Percentiles rank a stretch among this genome's conserved stretches.
These are phyloP conservation scores for Eilema depressum DNA, from an alignment of 2,888 invertebrate species.

Conservation along the genomic window DNA sequence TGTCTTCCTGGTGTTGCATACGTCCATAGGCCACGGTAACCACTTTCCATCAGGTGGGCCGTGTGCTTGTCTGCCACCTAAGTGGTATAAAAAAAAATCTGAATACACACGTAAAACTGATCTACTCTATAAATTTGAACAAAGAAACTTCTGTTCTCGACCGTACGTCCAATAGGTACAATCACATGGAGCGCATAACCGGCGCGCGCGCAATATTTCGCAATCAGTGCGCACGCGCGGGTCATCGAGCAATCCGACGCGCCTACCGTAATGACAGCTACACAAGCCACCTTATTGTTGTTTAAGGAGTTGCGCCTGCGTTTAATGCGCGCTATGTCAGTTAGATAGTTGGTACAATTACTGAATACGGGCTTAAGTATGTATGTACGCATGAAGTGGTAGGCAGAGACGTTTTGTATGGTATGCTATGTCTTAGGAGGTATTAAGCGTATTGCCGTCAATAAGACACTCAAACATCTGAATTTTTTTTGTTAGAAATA, in stretches of 20 bases:
- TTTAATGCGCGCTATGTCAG: background rate
- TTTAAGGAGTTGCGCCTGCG: conserved; percentile 2
- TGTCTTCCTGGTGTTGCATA: too few species aligned
- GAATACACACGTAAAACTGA: background rate
- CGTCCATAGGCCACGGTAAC: too few species aligned
- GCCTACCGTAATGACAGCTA: conserved; percentile 43
- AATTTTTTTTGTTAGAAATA: too few species aligned
- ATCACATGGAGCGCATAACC: conserved; percentile 20
- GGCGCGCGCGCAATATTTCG: conserved; percentile 36
- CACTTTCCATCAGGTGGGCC: too few species aligned
- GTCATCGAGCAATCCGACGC: conserved; percentile 49
- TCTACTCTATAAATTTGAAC: background rate
- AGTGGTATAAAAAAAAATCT: too few species aligned
- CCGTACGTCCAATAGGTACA: conserved; percentile 5
- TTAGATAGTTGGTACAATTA: background rate
- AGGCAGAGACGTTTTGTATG: background rate
- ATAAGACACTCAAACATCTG: too few species aligned
- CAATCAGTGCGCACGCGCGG: conserved; percentile 45
- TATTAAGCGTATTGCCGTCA: too few species aligned
- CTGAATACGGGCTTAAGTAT: background rate
- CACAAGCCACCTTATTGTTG: conserved; percentile 33
- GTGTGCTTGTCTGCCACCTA: too few species aligned
- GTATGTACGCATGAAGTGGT: background rate
- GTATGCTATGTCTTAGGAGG: too few species aligned
- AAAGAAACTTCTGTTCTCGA: background rate